phyloP scores from a whole-genome alignment of 2,797 vertebrate species.

The Squalus acanthias region DNA sequence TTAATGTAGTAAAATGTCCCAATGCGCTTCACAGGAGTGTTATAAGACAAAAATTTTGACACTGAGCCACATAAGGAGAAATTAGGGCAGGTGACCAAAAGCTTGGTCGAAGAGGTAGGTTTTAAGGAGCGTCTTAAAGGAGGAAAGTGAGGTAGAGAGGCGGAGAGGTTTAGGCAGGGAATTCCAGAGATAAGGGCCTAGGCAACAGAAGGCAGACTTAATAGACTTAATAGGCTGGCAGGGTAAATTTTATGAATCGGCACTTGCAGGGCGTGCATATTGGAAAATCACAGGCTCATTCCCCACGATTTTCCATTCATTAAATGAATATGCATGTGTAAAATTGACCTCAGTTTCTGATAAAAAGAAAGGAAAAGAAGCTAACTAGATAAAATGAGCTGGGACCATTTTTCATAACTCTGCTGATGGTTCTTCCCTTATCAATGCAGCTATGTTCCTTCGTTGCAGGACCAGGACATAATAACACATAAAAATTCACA shows the following conservation, averaged over 20 bases:
- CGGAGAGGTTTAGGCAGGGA: too few relatives aligned
- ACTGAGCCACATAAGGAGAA: too few relatives aligned
- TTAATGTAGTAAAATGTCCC: too few relatives aligned
- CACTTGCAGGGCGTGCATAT: not conserved
- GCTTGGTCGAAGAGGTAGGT: too few relatives aligned
- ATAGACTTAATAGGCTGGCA: not conserved
- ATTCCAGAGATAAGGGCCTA: too few relatives aligned
- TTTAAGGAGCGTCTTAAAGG: too few relatives aligned
- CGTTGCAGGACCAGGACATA: too few relatives aligned
- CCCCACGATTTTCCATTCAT: not conserved
- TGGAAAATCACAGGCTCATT: not conserved
- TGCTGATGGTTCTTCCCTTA: not conserved
- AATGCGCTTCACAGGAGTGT: too few relatives aligned
- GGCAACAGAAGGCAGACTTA: not conserved
- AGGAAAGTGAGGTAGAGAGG: too few relatives aligned
- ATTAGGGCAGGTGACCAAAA: too few relatives aligned
- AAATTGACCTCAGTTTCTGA: not conserved
- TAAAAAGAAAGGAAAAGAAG: not conserved
- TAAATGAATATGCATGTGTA: not conserved
- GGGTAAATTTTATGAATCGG: not conserved
- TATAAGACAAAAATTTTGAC: too few relatives aligned
- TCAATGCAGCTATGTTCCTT: not conserved
- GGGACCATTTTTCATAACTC: not conserved
- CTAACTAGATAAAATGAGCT: not conserved
- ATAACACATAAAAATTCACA: too few relatives aligned